Conservation (phyloP, 2,888 invertebrate species). For the Enoplolaimus lenunculus region DNA sequence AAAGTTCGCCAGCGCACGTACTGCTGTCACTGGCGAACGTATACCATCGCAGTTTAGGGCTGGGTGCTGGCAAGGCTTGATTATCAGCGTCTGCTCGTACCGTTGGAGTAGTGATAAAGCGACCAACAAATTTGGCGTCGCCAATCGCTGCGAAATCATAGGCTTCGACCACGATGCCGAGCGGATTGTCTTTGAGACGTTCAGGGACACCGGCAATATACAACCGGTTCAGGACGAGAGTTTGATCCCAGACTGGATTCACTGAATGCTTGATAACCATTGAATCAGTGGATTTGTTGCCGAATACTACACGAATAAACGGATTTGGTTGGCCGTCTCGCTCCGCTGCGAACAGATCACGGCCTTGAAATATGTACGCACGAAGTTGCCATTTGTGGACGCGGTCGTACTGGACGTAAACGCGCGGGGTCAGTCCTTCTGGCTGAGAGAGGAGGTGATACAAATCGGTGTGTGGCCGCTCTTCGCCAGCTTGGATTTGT, state of each 20-base stretch:
- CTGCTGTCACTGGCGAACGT: neutral
- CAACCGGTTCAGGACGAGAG: constrained; percentile 30
- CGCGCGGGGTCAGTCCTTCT: constrained; percentile 3
- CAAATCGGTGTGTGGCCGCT: neutral
- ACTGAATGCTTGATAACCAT: constrained; percentile 29
- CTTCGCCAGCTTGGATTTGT: neutral
- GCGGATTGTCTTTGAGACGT: constrained; percentile 28
- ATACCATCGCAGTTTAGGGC: constrained; percentile 8
- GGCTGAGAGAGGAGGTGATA: neutral
- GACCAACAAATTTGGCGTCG: constrained; percentile 30
- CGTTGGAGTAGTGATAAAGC: constrained; percentile 28
- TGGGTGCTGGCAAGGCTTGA: neutral
- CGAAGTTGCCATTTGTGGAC: constrained; percentile 15
- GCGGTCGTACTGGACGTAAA: constrained; percentile 3
- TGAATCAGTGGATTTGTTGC: constrained; percentile 29
- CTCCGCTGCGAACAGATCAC: constrained; percentile 13
- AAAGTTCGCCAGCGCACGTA: neutral
- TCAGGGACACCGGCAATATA: constrained; percentile 20
- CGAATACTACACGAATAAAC: constrained; percentile 32
- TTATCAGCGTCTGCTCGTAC: constrained; percentile 17
- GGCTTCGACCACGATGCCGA: constrained; percentile 32
- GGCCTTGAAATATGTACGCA: constrained; percentile 16
- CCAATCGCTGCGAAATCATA: constrained; percentile 30
- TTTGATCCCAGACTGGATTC: constrained; percentile 36
- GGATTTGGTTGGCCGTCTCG: constrained; percentile 18